Evolutionary conservation across 2,113 vertebrate species (phyloP).

Genomic region (Andinoacara biseriatus): DNA sequence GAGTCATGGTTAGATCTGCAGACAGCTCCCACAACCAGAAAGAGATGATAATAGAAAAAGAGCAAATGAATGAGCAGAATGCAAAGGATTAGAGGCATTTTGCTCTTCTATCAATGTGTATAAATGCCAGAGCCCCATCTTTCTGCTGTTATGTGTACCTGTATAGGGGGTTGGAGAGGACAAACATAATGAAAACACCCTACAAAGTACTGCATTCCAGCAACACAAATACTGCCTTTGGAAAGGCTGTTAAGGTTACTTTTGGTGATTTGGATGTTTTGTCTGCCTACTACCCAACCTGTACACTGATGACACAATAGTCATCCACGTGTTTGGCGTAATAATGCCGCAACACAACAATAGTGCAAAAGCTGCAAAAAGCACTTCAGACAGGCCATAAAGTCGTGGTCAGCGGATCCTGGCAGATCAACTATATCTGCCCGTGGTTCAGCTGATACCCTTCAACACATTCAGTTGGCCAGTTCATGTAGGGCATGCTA

Average conservation of each 20-base stretch:
- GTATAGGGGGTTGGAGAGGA: background rate
- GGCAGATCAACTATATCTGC: background rate
- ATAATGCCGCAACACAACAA: background rate
- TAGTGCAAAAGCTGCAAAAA: background rate
- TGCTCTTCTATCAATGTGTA: conserved; percentile 19
- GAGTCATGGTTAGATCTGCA: conserved; percentile 47
- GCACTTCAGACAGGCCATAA: background rate
- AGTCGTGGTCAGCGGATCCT: background rate
- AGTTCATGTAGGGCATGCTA: no score
- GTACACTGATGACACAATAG: background rate
- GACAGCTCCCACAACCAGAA: conserved; percentile 23
- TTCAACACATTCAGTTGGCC: background rate
- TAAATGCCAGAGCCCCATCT: background rate
- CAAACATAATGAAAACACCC: background rate
- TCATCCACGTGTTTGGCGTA: background rate
- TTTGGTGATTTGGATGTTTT: background rate
- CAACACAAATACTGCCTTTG: background rate
- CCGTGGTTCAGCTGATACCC: background rate
- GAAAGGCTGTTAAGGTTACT: background rate
- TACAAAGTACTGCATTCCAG: conserved; percentile 5
- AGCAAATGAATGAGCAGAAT: conserved; percentile 30
- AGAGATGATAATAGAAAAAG: conserved; percentile 18
- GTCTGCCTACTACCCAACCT: background rate
- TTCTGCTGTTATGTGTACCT: background rate
- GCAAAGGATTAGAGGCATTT: conserved; percentile 13